A percentile compares a stretch with the other conserved stretches of the same genome.
Conservation (phyloP, 2,113 vertebrate genomes). For the Anser cygnoides region DNA sequence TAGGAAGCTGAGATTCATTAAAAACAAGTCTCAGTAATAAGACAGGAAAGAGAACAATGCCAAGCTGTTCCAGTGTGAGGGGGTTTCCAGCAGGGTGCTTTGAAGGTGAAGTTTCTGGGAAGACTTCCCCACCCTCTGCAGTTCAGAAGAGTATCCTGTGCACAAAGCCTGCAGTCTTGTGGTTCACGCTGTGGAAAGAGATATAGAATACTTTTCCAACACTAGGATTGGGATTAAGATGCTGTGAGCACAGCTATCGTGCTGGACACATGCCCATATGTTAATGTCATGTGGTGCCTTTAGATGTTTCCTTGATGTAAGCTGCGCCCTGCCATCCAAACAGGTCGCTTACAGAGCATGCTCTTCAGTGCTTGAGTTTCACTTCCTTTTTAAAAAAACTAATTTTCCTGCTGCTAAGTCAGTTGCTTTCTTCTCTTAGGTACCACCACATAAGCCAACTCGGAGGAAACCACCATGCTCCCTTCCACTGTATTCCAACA, state of each 20-base stretch:
- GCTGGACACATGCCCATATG: background rate
- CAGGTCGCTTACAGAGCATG: background rate
- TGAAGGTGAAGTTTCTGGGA: background rate
- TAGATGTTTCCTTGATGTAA: background rate
- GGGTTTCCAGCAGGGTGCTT: background rate
- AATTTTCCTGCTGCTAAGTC: constrained; percentile 21
- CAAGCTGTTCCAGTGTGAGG: background rate
- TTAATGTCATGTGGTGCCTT: background rate
- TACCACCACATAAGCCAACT: constrained; percentile 73
- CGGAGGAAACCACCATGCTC: constrained; percentile 83
- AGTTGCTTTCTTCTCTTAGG: constrained; percentile 72
- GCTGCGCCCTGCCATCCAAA: background rate
- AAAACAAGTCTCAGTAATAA: background rate
- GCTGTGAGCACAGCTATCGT: background rate
- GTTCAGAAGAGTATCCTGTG: background rate
- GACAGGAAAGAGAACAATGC: background rate
- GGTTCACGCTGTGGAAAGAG: background rate
- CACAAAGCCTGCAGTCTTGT: background rate
- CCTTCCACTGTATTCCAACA: constrained; percentile 75
- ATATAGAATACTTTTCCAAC: background rate
- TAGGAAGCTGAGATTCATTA: background rate
- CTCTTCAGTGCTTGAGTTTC: constrained; percentile 38
- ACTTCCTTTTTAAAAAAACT: background rate
- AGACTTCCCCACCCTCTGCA: background rate
- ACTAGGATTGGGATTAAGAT: background rate